These are phyloP conservation scores for Tigriopus californicus DNA, from an alignment of 2,888 invertebrate genomes.

Conservation along the genomic window DNA sequence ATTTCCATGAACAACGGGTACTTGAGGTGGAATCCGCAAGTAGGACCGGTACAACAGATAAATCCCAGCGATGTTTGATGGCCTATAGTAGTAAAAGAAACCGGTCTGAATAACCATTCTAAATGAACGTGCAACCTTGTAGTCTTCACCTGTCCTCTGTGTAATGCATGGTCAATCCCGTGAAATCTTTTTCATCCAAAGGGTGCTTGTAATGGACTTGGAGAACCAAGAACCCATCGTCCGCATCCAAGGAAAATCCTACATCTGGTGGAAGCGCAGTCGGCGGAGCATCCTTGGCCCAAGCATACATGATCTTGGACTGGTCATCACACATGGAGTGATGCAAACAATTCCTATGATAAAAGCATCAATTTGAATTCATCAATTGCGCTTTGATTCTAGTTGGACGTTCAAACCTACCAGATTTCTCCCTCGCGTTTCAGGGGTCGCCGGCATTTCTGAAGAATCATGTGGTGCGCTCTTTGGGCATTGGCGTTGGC, in stretches of 20 bases:
- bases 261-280: constrained; percentile 35
- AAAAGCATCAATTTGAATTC: no score
- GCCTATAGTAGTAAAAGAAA: constrained; percentile 18
- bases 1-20: constrained; percentile 30
- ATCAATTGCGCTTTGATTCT: no score
- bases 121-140: no score
- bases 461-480: constrained; percentile 40
- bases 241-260: constrained; percentile 34
- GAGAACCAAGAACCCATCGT: constrained; percentile 33
- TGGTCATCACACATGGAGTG: constrained; percentile 26
- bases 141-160: no score
- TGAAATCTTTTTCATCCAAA: constrained; percentile 20
- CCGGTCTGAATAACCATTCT: no score
- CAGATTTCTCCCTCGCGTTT: background rate
- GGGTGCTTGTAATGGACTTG: constrained; percentile 35
- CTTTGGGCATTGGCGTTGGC: constrained; percentile 35
- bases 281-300: constrained; percentile 40
- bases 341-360: constrained; percentile 35
- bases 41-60: constrained; percentile 25
- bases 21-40: constrained; percentile 26
- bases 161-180: background rate
- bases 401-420: no score
- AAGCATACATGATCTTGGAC: constrained; percentile 36
- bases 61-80: constrained; percentile 27
- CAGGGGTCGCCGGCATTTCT: constrained; percentile 30